phyloP scores from a whole-genome alignment of 2,888 invertebrate species.

The Pristionchus fissidentatus region DNA sequence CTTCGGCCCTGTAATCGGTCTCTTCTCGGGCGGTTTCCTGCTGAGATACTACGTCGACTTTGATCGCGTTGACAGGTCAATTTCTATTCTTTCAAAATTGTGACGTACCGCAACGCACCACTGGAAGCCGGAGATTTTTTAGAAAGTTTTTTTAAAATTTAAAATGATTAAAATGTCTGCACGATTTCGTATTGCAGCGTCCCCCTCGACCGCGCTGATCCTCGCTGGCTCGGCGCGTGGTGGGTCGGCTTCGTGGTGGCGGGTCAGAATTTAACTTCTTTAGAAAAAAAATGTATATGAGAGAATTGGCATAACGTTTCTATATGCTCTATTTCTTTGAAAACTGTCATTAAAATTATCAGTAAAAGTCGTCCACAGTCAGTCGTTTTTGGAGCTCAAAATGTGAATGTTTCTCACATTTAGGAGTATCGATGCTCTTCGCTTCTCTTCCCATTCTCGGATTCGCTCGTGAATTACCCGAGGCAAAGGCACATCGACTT shows the following conservation, averaged over 20 bases:
- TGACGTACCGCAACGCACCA: background rate
- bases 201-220: conserved; percentile 63
- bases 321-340: too few relatives aligned
- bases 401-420: too few relatives aligned
- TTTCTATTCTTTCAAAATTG: conserved; percentile 63
- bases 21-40: conserved; percentile 88
- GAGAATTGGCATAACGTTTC: too few relatives aligned
- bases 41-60: conserved; percentile 85
- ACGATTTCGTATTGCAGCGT: too few relatives aligned
- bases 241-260: conserved; percentile 78
- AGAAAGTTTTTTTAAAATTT: too few relatives aligned
- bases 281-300: too few relatives aligned
- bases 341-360: too few relatives aligned
- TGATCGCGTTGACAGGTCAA: conserved; percentile 83
- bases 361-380: too few relatives aligned
- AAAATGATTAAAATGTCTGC: too few relatives aligned
- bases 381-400: too few relatives aligned
- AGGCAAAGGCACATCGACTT: conserved; percentile 69
- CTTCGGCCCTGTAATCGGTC: conserved; percentile 87
- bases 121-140: too few relatives aligned
- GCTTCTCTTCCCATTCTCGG: conserved; percentile 76
- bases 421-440: conserved; percentile 73
- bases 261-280: too few relatives aligned
- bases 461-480: conserved; percentile 73
- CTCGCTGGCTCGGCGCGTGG: conserved; percentile 79